Base-by-base conservation (phyloP, 1,140 invertebrate genomes). In the Batillaria attramentaria region DNA sequence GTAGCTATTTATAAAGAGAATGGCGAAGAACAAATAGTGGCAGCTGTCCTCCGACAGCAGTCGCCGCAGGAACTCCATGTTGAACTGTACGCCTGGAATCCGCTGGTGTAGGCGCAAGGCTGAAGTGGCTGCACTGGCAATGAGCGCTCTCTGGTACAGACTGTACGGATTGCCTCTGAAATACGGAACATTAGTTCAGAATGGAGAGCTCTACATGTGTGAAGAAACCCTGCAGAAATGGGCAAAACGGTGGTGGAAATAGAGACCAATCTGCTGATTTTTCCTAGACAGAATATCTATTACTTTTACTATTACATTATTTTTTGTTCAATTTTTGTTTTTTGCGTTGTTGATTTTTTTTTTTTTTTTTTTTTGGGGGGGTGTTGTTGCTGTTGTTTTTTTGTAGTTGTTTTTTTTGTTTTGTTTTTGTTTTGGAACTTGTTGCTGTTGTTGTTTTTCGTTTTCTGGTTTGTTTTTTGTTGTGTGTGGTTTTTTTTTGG, bases 11-110 rank as follows among this genome's bases (percentile, higher is more conserved):
- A 98, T 93, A 90, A 99, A 99, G 85, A 99, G 97, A 68, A 98
- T 90, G 18, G 96, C 96, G 91, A 96, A 99, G 89, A 99, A 94
- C 73, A 99, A 92, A 89, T 99, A 99, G 90, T 99, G 98, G 84
- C 96, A 97, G 78, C 97, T 98, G 92, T 99, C 98, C 91, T 99
- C 98, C 60, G 94, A 85, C 80, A 98, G 92, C 77, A 99, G 90
- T 10, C 92, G 90, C 18, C 93, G 92, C 42, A 98, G 90, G 90
- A 97, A 99, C 88, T 96, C 94, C 79, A 95, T 92, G 72, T 93
- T 95, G 42, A 98, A 92, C 72, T 94, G 93, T 79, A 98, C 95
- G 43, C 89, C 86, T 31, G 96, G 96, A 70, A 99, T 91, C 79
- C 98, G 93, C 91, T 99, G 98, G 91, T 99, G 97, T 76, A 99